Base-by-base conservation (phyloP, 2,888 invertebrate genomes). In the Eutolmus rufibarbis region DNA sequence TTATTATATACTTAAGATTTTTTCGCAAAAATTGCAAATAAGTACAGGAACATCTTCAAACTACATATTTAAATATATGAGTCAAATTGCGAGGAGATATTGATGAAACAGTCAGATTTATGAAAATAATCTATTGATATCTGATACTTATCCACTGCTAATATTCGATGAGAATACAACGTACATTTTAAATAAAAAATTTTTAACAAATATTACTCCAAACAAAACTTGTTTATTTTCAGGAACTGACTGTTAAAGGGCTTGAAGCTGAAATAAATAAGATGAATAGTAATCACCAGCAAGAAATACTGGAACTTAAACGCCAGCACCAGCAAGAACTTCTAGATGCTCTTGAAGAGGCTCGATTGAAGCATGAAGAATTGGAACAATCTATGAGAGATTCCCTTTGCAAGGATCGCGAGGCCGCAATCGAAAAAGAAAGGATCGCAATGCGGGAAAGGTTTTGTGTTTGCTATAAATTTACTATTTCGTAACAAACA, bases 181-280 rank as follows among this genome's bases (percentile, higher is more conserved):
- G n/a, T n/a, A n/a, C n/a, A n/a, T n/a, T n/a, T n/a, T n/a, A n/a
- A n/a, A n/a, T n/a, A n/a, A n/a, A n/a, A n/a, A n/a, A n/a, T n/a
- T n/a, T n/a, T n/a, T n/a, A n/a, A n/a, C n/a, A n/a, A n/a, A n/a
- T n/a, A n/a, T n/a, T n/a, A n/a, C n/a, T n/a, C n/a, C n/a, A n/a
- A n/a, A n/a, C n/a, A n/a, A n/a, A n/a, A n/a, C n/a, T n/a, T n/a
- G n/a, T n/a, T n/a, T n/a, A n/a, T n/a, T n/a, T n/a, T n/a, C n/a
- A n/a, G n/a, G 97, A 97, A 91, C 93, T 97, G 90, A 97, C 97
- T 5, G 96, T 97, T 0, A 97, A 97, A 93, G 97, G 97, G 0
- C 92, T 97, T n/a, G 97, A 97, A 92, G 95, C 96, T 0, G 97
- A 97, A 91, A 94, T 97, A 3, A 94, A 96, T 34, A 95, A 95